Percentiles rank a stretch among this genome's conserved stretches.
Evolutionary conservation across 1,140 invertebrate species (phyloP).

Genomic region (Drosophila simulans): DNA sequence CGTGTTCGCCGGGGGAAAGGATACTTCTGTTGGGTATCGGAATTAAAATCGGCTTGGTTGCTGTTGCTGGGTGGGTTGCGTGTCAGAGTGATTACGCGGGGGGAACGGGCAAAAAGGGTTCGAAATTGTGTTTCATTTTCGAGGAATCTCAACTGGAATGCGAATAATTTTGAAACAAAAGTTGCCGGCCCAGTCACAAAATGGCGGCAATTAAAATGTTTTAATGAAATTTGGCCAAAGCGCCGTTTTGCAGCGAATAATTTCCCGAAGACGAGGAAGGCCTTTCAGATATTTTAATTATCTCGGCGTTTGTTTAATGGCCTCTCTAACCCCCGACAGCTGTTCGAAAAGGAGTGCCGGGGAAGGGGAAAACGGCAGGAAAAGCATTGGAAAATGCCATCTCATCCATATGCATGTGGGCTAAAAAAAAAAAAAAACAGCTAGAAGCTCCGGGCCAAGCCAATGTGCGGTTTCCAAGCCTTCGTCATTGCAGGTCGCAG

Average conservation of each 20-base stretch:
- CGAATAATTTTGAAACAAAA: conserved; percentile 72
- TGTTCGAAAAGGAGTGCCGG: neutral
- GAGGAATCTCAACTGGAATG: conserved; percentile 71
- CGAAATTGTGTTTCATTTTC: conserved; percentile 74
- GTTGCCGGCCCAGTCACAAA: conserved; percentile 49
- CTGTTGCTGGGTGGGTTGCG: conserved; percentile 45
- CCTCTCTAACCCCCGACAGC: conserved; percentile 44
- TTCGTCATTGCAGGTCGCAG: conserved; percentile 37
- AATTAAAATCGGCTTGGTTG: conserved; percentile 29
- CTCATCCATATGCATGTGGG: conserved; percentile 42
- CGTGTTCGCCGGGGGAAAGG: conserved; percentile 45
- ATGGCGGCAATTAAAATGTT: conserved; percentile 80
- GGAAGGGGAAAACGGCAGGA: neutral
- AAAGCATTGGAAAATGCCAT: conserved; percentile 37
- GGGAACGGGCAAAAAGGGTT: conserved; percentile 34
- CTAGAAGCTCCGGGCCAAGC: neutral
- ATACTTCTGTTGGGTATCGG: conserved; percentile 21
- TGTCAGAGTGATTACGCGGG: conserved; percentile 66
- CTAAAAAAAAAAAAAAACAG: neutral
- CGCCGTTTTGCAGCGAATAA: conserved; percentile 31
- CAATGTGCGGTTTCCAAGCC: conserved; percentile 45
- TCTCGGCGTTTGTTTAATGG: conserved; percentile 74
- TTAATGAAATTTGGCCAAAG: conserved; percentile 77
- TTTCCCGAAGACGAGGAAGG: conserved; percentile 39
- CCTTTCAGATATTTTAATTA: conserved; percentile 77